Evolutionary conservation across 2,888 invertebrate species (phyloP).

Genomic region (Alitta virens): DNA sequence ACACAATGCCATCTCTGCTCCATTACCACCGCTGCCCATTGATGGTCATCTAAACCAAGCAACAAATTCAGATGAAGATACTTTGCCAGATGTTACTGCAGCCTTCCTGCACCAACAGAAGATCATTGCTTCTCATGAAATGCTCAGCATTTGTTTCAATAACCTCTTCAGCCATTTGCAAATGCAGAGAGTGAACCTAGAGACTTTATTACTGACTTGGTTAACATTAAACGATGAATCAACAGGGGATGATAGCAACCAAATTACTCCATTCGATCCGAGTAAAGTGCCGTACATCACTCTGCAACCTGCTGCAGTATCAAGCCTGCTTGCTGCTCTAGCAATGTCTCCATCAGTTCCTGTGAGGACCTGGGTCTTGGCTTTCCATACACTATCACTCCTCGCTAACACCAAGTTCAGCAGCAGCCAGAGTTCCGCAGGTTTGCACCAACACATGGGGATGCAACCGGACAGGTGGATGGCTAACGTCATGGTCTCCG

Average conservation of each 20-base stretch:
- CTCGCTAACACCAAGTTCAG: slow-evolving; percentile 65
- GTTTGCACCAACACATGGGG: neutral
- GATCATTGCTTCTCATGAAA: slow-evolving; percentile 53
- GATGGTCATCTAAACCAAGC: neutral
- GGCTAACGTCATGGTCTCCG: slow-evolving; percentile 45
- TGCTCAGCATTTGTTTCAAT: slow-evolving; percentile 71
- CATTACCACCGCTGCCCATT: slow-evolving; percentile 36
- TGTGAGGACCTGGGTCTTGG: slow-evolving; percentile 75
- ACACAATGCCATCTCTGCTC: slow-evolving; percentile 61
- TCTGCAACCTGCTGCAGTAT: slow-evolving; percentile 65
- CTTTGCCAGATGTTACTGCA: neutral
- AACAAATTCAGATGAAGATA: neutral
- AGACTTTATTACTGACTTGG: slow-evolving; percentile 83
- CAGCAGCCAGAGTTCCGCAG: neutral
- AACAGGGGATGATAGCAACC: slow-evolving; percentile 31
- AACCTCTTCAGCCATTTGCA: slow-evolving; percentile 65
- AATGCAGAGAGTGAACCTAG: slow-evolving; percentile 72
- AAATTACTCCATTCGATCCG: slow-evolving; percentile 38
- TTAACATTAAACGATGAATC: slow-evolving; percentile 73
- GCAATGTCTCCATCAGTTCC: slow-evolving; percentile 70
- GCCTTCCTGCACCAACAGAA: slow-evolving; percentile 22
- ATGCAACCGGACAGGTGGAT: slow-evolving; percentile 31
- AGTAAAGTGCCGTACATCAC: slow-evolving; percentile 46
- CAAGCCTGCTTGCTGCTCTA: slow-evolving; percentile 67
- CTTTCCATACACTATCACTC: slow-evolving; percentile 73